Conservation (phyloP, 2,888 invertebrate genomes). For the Philereme transversata region DNA sequence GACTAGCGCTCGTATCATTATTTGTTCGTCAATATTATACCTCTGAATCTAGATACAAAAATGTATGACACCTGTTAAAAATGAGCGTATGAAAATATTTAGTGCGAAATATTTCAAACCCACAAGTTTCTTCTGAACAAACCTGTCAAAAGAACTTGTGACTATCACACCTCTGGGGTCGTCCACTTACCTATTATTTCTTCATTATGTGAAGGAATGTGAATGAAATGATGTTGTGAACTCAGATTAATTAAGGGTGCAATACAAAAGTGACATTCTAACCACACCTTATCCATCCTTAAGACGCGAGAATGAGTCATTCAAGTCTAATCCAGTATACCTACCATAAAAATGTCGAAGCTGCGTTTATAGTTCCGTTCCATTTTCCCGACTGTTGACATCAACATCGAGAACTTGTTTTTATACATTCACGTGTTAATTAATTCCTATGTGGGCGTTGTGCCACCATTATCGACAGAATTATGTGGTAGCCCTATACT, state of each 20-base stretch:
- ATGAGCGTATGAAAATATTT: too few relatives aligned
- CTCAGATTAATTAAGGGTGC: conserved; percentile 39
- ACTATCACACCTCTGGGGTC: conserved; percentile 1
- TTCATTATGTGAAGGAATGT: conserved; percentile 13
- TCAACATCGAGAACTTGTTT: conserved; percentile 71
- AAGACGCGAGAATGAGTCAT: conserved; percentile 66
- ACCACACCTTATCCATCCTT: conserved; percentile 57
- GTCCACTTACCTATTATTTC: neutral
- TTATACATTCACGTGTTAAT: conserved; percentile 76
- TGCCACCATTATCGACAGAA: conserved; percentile 75
- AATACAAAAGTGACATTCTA: conserved; percentile 49
- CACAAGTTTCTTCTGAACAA: neutral
- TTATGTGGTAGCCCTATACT: conserved; percentile 77
- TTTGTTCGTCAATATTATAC: conserved; percentile 2
- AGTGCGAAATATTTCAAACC: neutral
- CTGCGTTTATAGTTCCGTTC: conserved; percentile 70
- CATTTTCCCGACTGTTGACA: conserved; percentile 71
- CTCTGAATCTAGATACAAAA: neutral
- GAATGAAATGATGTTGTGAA: conserved; percentile 25
- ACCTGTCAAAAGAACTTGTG: neutral
- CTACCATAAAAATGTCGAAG: conserved; percentile 66
- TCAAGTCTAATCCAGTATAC: conserved; percentile 63
- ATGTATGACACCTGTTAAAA: neutral
- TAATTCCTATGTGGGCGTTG: conserved; percentile 79
- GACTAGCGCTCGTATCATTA: conserved; percentile 20